Evolutionary conservation across 2,888 invertebrate genomes (phyloP), one percentile per base, ranked within the genome.

Genomic region (Gastrophysa polygoni): DNA sequence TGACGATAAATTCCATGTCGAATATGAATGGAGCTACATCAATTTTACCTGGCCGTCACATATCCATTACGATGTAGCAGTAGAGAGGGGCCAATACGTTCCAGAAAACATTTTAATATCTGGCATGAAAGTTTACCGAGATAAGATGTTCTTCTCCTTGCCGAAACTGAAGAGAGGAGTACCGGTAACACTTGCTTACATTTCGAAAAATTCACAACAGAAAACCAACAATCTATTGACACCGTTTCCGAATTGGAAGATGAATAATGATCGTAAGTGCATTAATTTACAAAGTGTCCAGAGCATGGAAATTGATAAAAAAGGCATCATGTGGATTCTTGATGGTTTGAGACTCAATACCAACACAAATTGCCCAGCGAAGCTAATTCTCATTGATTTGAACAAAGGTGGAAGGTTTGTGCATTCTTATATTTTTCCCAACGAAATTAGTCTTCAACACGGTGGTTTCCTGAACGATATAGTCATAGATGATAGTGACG

Each of bases 201-300:
- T 64, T 8, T 34, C 43, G 11, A 57, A 43, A 32, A 20, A 50
- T 32, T 38, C 43, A n/a, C 81, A 78, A 71, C 83, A 83, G 70
- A 75, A 78, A 52, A 84, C 83, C 38, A 84, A 87, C 64, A 85
- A 85, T 20, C 82, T 84, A 61, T 78, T 91, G 43, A 83, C 83
- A 51, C 89, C 91, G 3, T 91, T 87, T 79, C 91, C 91, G 62
- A 87, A 83, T 71, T 91, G 91, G 91, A 83, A 82, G 8, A 84
- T 85, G 80, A 90, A 91, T 75, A 81, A 64, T 21, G 80, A 48
- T 3, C 28, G 52, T 21, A 84, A 88, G 34, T 91, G 91, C 78
- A 77, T 80, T 5, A 86, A 88, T 2, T 82, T 92, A 54, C 91
- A 91, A 76, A 89, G 88, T 72, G 89, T 91, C 16, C 89, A 90